These are phyloP conservation scores for Melanotaenia trifasciata DNA, from an alignment of 2,797 vertebrate species.

Conservation along the genomic window DNA sequence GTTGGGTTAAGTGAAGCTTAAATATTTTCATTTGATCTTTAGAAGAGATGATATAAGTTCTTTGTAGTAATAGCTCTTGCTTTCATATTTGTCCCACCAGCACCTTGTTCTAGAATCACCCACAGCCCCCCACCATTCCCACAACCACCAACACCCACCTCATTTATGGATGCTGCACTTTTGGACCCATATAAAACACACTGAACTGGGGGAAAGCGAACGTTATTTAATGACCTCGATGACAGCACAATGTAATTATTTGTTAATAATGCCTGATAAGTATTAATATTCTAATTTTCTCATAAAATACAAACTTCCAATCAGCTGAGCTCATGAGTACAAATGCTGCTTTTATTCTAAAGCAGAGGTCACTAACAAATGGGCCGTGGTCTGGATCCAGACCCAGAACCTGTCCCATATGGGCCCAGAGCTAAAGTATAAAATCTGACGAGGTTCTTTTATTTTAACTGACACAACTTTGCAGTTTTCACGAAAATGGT, in stretches of 20 bases:
- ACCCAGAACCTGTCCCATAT: too few relatives aligned
- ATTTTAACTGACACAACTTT: too few relatives aligned
- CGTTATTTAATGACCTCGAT: constrained; percentile 11
- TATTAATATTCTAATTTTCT: constrained; percentile 3
- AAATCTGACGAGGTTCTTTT: too few relatives aligned
- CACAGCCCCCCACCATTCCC: constrained; percentile 61
- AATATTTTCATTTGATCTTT: constrained; percentile 72
- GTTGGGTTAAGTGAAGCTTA: constrained; percentile 55
- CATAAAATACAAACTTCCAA: constrained; percentile 2
- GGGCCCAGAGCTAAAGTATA: too few relatives aligned
- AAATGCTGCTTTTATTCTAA: constrained; percentile 12
- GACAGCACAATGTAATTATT: constrained; percentile 20
- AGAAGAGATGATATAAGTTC: constrained; percentile 65
- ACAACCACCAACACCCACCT: constrained; percentile 53
- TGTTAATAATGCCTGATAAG: constrained; percentile 33
- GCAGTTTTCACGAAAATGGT: too few relatives aligned
- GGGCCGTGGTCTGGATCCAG: too few relatives aligned
- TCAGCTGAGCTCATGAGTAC: constrained; percentile 9
- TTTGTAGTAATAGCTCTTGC: constrained; percentile 64
- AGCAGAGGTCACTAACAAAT: background rate
- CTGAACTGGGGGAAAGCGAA: constrained; percentile 3
- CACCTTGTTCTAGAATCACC: constrained; percentile 57
- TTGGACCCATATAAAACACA: constrained; percentile 29
- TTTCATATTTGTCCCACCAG: constrained; percentile 55
- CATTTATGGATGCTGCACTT: constrained; percentile 65